A percentile compares a stretch with the other conserved stretches of the same genome.
Conservation (phyloP, 2,797 vertebrate species). For the Manis crassicaudata region DNA sequence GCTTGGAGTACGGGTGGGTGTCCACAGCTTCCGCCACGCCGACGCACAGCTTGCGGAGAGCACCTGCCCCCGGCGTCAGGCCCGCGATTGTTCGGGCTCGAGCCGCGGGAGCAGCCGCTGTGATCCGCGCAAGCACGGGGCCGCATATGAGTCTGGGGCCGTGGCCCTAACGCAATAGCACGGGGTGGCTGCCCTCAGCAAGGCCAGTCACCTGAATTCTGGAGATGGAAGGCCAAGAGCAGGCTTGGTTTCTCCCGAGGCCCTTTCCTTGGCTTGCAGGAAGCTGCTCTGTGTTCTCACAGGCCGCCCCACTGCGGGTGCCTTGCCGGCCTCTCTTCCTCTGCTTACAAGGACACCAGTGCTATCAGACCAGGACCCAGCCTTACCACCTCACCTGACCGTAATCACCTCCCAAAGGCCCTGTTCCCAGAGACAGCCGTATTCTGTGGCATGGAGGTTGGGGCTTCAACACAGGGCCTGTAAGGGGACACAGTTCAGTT, state of each 20-base stretch:
- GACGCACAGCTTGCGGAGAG: neutral
- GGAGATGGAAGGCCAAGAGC: neutral
- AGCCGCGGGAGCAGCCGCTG: neutral
- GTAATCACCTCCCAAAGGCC: neutral
- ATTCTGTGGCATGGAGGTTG: neutral
- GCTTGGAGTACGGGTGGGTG: accelerated
- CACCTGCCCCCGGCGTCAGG: neutral
- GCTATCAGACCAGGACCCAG: neutral
- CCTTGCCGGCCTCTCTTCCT: neutral
- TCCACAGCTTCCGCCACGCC: neutral
- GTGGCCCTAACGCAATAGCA: neutral
- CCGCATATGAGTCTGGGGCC: accelerated
- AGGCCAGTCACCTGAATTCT: neutral
- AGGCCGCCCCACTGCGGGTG: neutral
- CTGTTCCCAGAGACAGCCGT: neutral
- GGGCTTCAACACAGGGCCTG: neutral
- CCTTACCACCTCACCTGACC: neutral
- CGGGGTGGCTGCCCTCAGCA: neutral
- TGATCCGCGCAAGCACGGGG: neutral
- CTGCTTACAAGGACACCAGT: neutral
- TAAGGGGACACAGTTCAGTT: neutral
- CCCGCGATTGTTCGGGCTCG: neutral
- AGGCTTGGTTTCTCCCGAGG: neutral
- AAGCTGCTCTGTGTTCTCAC: neutral
- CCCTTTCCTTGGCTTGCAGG: neutral